Evolutionary conservation across 2,888 invertebrate genomes (phyloP), one percentile per base, ranked within the genome.

Genomic region (Aricia artaxerxes): DNA sequence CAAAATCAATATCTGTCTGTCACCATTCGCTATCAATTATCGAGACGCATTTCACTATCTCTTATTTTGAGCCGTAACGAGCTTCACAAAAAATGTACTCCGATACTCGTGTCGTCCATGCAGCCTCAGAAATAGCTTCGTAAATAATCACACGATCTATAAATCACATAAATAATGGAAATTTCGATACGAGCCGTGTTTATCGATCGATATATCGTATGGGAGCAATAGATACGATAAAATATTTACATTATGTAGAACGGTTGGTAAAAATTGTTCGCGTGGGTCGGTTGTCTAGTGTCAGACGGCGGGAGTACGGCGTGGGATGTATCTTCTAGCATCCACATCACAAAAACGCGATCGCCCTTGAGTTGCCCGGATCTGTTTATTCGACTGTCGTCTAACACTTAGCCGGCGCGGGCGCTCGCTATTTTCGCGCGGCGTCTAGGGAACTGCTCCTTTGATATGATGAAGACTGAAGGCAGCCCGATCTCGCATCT

Each of bases 311-410:
- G 73, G 80, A 77, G 81, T 75, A 80, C 24, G 81, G 87, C 86
- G 88, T 88, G 88, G 88, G 88, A 75, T 77, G 85, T 69, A 69
- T 38, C 35, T 57, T 57, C 57, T 4, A 57, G 35, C 13, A 69
- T 64, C 24, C 61, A 61, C 24, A 7, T 31, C 69, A 88, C 87
- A 90, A 89, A 91, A 90, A 89, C 86, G 84, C 84, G 84, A 80
- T 80, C 86, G 92, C 88, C 93, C 93, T 93, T 93, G 92, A 91
- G 87, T 85, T 80, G 82, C 85, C 86, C 86, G 85, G 83, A 83
- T 84, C 85, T 94, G 94, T 94, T 94, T 94, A 94, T 90, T 86
- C 88, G 88, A 90, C 91, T 93, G 93, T 93, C 94, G 90, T 92
- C 90, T 92, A 93, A 90, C 94, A 94, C 94, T 94, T 94, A 92